phyloP scores from a whole-genome alignment of 2,797 vertebrate species.

The Columba guinea region DNA sequence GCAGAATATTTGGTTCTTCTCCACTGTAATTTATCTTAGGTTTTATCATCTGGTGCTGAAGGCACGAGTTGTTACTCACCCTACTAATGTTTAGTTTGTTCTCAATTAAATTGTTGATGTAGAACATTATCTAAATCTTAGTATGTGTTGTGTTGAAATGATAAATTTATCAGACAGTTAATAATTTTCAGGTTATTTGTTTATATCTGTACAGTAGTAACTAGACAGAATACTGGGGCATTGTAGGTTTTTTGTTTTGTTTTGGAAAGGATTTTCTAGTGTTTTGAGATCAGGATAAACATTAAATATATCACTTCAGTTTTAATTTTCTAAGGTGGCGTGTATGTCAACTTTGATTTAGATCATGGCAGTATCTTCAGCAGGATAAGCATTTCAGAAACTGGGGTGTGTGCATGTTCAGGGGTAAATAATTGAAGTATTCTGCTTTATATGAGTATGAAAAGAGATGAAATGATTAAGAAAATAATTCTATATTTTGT shows the following conservation, averaged over 20 bases:
- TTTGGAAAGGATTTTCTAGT: neutral
- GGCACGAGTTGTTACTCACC: neutral
- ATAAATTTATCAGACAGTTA: neutral
- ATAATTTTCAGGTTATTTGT: neutral
- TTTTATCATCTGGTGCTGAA: neutral
- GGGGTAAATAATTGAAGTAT: neutral
- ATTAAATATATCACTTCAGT: neutral
- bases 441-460: neutral
- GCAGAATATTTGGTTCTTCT: neutral
- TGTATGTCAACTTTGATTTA: neutral
- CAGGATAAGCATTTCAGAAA: neutral
- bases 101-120: slow-evolving; percentile 13
- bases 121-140: neutral
- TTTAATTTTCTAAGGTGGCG: neutral
- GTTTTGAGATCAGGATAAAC: neutral
- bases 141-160: neutral
- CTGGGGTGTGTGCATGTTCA: neutral
- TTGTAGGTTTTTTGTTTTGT: neutral
- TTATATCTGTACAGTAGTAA: neutral
- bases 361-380: neutral
- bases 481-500: neutral
- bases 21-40: neutral
- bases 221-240: neutral
- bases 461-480: neutral
- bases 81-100: neutral